Evolutionary conservation across 2,888 invertebrate species (phyloP), one percentile per base, ranked within the genome.

Genomic region (Torymus auratus): DNA sequence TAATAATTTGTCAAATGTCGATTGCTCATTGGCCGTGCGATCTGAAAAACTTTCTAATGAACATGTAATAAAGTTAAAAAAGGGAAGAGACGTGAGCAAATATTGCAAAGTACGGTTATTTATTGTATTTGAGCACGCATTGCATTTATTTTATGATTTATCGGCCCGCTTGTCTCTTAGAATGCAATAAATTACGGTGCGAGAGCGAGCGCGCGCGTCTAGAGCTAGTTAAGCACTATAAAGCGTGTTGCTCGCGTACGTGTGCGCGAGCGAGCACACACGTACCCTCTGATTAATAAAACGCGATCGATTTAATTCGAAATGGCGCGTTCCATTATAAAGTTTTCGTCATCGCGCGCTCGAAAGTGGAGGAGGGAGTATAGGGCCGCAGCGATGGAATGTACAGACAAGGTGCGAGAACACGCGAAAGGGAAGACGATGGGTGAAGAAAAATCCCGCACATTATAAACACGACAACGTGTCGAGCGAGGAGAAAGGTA

Each of bases 111-210:
- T 70, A 74, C 73, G 67, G 70, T 81, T 81, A 81, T 81, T 81
- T 81, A 81, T 81, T 81, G 81, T 81, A 74, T 74, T 78, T 23
- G 65, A 65, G 41, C 81, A 78, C 74, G 81, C 78, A 56, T 64
- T 78, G 78, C 78, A 81, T 74, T 81, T 78, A 73, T 70, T 62
- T 60, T 73, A 78, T 81, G 81, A 81, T 81, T 81, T 81, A 81
- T 81, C 64, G 74, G 7, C 4, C 7, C 20, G 78, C 70, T 52
- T 74, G 81, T 78, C 81, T 81, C 78, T 78, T 78, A 78, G 78
- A 69, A 77, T 41, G 65, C 74, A 53, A 81, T 81, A 81, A 81
- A 81, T 81, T 55, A 78, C 65, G 14, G 56, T 28, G 28, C 28
- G 28, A 28, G 28, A 28, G 20, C 20, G 20, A 20, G 20, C 20